Base-by-base conservation (phyloP, 2,113 vertebrate genomes). In the Trinectes maculatus region DNA sequence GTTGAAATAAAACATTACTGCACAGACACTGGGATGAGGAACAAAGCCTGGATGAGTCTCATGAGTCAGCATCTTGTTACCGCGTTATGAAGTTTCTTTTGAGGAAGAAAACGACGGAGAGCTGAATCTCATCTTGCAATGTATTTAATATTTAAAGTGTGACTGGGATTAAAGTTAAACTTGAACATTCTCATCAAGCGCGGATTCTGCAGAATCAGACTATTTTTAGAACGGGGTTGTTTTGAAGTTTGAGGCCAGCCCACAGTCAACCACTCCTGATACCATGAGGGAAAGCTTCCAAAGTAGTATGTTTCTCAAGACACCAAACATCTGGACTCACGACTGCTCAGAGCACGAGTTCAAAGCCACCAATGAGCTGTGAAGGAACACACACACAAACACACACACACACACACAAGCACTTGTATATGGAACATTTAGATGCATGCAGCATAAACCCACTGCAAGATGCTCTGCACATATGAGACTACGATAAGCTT, bases 1-100 rank as follows among this genome's bases (percentile, higher is more conserved):
- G 95, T 95, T 94, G 92, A 96, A 99, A 98, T 98, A 98, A 99
- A 99, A 93, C 95, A 96, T 95, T 94, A 94, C 93, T 92, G 92
- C 94, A 93, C 90, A 92, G 83, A 90, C 43, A 59, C 5, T 33
- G 16, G 25, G n/a, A n/a, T n/a, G n/a, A n/a, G n/a, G 15, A 15
- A 19, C 21, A 33, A 7, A 28, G 24, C 8, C 9, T 36, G 5
- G n/a, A 12, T 11, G 13, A n/a, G 22, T 36, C 42, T 49, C 6
- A 22, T 16, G 22, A 46, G 25, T 40, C 2, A 2, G 44, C 8
- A 57, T 15, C 5, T 57, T n/a, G 37, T 29, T n/a, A n/a, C n/a
- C n/a, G n/a, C n/a, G n/a, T 64, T 44, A n/a, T 36, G 48, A 40
- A 22, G 48, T 49, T 36, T 70, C 21, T 52, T 31, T 10, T 37